A percentile compares a stretch with the other conserved stretches of the same genome.
Conservation (phyloP, 2,888 invertebrate genomes). For the Galerucella calmariensis region DNA sequence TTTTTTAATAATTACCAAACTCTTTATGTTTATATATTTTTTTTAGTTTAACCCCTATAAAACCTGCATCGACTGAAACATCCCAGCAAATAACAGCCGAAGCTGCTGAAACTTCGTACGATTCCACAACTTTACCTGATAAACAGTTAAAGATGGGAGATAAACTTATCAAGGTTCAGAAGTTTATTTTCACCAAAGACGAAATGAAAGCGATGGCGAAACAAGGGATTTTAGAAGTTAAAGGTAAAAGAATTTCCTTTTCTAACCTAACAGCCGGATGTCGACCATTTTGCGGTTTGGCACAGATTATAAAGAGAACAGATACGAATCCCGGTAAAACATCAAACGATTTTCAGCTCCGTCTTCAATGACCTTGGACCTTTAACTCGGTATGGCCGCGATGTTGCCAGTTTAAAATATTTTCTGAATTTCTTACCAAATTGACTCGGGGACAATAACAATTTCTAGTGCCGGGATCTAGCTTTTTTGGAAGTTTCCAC, state of each 20-base stretch:
- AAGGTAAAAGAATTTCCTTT: conserved; percentile 11
- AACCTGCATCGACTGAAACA: not conserved
- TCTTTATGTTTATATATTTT: not conserved
- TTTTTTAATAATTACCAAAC: not conserved
- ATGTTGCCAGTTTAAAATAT: no score
- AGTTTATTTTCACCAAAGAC: conserved; percentile 75
- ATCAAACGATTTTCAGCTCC: no score
- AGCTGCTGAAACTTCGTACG: not conserved
- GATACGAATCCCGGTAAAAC: no score
- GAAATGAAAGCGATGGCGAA: conserved; percentile 75
- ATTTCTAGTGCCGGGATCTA: no score
- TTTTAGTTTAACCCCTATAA: not conserved
- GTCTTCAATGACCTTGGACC: no score
- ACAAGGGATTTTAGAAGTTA: conserved; percentile 62
- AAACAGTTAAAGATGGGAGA: conserved; percentile 68
- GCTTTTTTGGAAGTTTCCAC: no score
- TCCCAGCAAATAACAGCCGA: not conserved
- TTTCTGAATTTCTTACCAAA: no score
- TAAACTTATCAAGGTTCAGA: conserved; percentile 73
- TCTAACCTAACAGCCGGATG: no score
- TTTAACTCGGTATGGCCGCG: no score
- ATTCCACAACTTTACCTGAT: conserved; percentile 3
- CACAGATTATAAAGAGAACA: no score
- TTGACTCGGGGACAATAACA: no score
- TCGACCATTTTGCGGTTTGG: no score